Evolutionary conservation across 2,113 vertebrate species (phyloP).

Genomic region (Morone saxatilis): DNA sequence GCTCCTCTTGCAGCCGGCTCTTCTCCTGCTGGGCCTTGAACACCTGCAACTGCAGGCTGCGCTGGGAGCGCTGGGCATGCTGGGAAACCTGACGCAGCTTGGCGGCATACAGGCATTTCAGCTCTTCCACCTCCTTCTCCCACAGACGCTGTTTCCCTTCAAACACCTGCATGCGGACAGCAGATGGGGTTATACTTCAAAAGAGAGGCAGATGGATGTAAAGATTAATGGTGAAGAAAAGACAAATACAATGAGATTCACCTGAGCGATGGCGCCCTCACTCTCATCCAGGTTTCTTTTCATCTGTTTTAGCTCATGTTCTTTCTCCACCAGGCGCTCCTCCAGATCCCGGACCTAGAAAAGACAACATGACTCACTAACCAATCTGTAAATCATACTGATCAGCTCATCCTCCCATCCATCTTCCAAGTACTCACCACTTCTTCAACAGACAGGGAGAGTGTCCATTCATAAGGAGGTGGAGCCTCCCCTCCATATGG

Average conservation of each 20-base stretch:
- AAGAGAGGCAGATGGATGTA: constrained; percentile 1
- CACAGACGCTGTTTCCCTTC: constrained; percentile 96
- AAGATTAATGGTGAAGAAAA: neutral
- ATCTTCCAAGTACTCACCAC: constrained; percentile 73
- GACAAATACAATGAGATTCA: constrained; percentile 58
- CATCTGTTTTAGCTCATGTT: constrained; percentile 92
- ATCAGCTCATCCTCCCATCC: neutral
- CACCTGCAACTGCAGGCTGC: constrained; percentile 93
- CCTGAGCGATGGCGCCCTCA: constrained; percentile 93
- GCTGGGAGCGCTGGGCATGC: constrained; percentile 93
- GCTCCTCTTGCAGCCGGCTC: constrained; percentile 91
- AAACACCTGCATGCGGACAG: constrained; percentile 85
- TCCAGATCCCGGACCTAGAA: constrained; percentile 89
- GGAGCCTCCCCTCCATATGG: constrained; percentile 88
- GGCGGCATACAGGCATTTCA: constrained; percentile 92
- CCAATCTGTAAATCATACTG: neutral
- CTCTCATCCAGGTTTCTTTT: constrained; percentile 92
- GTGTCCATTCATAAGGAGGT: constrained; percentile 91
- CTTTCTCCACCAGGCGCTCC: constrained; percentile 91
- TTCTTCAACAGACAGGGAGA: constrained; percentile 90
- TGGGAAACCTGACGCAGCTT: constrained; percentile 95
- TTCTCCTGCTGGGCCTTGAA: constrained; percentile 95
- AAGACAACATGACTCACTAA: neutral
- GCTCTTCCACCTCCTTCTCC: constrained; percentile 94
- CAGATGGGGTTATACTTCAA: constrained; percentile 31